Evolutionary conservation across 2,113 vertebrate species (phyloP).

Genomic region (Perccottus glenii): DNA sequence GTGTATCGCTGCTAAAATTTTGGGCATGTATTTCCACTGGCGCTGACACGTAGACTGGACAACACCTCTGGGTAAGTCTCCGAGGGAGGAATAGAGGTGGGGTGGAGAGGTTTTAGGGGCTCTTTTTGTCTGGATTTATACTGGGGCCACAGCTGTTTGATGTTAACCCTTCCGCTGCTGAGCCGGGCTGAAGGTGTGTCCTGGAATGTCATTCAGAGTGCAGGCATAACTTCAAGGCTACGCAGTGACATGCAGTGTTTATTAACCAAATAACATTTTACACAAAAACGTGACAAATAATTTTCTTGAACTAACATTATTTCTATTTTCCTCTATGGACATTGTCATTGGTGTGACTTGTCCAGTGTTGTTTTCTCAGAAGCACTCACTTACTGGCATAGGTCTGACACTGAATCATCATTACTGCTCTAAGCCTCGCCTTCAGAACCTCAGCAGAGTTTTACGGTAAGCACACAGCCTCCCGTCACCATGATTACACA

Average conservation of each 20-base stretch:
- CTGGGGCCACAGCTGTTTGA: constrained; percentile 57
- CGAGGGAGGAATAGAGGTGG: constrained; percentile 13
- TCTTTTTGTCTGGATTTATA: constrained; percentile 51
- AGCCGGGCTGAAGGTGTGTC: neutral
- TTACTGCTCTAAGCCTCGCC: constrained; percentile 40
- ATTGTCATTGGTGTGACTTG: constrained; percentile 2
- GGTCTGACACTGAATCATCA: constrained; percentile 58
- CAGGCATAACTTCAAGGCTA: neutral
- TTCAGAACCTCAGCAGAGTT: constrained; percentile 53
- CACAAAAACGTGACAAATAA: too few species aligned
- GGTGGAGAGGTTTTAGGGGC: neutral
- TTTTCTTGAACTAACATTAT: too few species aligned
- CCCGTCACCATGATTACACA: constrained; percentile 49
- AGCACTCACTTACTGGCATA: constrained; percentile 18
- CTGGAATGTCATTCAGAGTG: too few species aligned
- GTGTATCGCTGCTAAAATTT: constrained; percentile 3
- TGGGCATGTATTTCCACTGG: constrained; percentile 37
- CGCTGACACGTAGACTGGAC: constrained; percentile 59
- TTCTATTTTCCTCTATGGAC: too few species aligned
- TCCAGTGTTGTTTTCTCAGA: constrained; percentile 17
- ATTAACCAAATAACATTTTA: neutral
- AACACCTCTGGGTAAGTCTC: constrained; percentile 46
- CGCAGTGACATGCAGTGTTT: neutral
- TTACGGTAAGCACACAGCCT: constrained; percentile 65
- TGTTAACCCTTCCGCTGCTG: constrained; percentile 55